Percentiles rank a stretch among this genome's conserved stretches.
These are phyloP conservation scores for Nomada lathburiana DNA, from an alignment of 2,888 invertebrate genomes.

Conservation along the genomic window DNA sequence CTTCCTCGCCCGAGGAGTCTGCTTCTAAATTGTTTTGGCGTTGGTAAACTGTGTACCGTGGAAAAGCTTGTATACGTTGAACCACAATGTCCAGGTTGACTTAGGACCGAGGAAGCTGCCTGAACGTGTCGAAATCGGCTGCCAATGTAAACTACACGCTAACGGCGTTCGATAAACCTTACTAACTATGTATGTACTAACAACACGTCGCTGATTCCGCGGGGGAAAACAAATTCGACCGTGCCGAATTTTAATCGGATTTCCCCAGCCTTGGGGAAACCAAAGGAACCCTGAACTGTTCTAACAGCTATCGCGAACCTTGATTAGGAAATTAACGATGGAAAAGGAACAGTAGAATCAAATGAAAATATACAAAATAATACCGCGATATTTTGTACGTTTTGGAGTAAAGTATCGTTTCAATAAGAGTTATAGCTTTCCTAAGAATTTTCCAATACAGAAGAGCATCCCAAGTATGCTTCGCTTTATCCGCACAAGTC, in stretches of 20 bases:
- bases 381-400: neutral
- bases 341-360: too few species aligned
- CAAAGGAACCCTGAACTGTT: neutral
- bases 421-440: neutral
- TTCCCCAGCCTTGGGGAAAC: neutral
- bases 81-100: constrained; percentile 62
- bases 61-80: constrained; percentile 37
- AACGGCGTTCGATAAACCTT: constrained; percentile 51
- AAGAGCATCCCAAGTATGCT: neutral
- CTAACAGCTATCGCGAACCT: neutral
- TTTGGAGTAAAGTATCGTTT: neutral
- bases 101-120: constrained; percentile 65
- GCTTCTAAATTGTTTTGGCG: constrained; percentile 28
- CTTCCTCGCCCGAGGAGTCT: constrained; percentile 10
- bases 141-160: constrained; percentile 64
- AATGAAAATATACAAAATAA: constrained; percentile 1
- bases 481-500: neutral
- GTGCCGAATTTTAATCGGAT: constrained; percentile 40
- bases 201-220: constrained; percentile 57
- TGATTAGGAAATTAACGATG: neutral
- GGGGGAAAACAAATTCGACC: constrained; percentile 39
- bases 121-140: constrained; percentile 65
- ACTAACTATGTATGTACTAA: constrained; percentile 43
- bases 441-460: neutral
- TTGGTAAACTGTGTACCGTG: constrained; percentile 32